Percentiles rank a stretch among this genome's conserved stretches.
These are phyloP conservation scores for Mareca penelope DNA, from an alignment of 2,797 vertebrate species.

Conservation along the genomic window DNA sequence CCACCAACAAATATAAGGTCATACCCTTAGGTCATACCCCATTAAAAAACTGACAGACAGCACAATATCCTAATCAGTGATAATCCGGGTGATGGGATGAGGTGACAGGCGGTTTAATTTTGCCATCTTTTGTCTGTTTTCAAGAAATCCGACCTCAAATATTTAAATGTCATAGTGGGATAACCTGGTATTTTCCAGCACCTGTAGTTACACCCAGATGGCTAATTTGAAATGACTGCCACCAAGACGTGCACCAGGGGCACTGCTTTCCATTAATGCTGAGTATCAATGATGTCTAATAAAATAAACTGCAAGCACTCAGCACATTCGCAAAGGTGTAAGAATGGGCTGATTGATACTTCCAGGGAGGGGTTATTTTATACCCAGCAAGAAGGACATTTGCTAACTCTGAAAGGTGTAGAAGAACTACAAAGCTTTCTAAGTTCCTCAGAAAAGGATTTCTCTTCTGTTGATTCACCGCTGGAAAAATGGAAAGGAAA, in stretches of 20 bases:
- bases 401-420: neutral
- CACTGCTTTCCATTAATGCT: neutral
- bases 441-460: neutral
- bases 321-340: neutral
- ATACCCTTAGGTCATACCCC: neutral
- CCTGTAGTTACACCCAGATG: neutral
- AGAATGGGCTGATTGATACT: neutral
- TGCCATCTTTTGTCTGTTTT: neutral
- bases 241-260: neutral
- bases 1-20: neutral
- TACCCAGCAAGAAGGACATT: neutral
- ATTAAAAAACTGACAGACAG: neutral
- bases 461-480: neutral
- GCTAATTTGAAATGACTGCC: neutral
- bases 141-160: neutral
- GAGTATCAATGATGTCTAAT: neutral
- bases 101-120: neutral
- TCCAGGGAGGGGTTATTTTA: neutral
- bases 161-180: neutral
- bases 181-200: neutral
- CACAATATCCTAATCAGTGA: neutral
- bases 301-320: neutral
- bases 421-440: neutral
- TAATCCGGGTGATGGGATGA: rapidly evolving
- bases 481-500: neutral